Percentiles rank a stretch among this genome's conserved stretches.
These are phyloP conservation scores for Zeugodacus cucurbitae DNA, from an alignment of 1,140 invertebrate genomes.

Conservation along the genomic window DNA sequence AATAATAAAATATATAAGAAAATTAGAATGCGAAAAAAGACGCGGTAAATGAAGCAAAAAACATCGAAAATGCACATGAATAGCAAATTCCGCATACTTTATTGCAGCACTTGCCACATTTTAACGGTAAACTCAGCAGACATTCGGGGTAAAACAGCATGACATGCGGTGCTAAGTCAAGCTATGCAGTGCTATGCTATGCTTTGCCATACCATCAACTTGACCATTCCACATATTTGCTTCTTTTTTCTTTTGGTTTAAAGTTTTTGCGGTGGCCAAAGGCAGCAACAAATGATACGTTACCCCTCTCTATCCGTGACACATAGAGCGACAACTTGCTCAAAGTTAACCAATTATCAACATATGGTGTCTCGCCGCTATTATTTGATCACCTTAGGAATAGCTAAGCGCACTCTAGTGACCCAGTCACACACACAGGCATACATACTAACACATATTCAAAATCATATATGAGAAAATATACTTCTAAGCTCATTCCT, in stretches of 20 bases:
- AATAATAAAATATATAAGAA: too few species aligned
- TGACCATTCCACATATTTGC: too few species aligned
- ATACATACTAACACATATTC: too few species aligned
- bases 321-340: neutral
- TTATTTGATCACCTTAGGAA: neutral
- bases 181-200: neutral
- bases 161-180: neutral
- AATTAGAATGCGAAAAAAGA: neutral
- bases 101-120: neutral
- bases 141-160: neutral
- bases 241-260: too few species aligned
- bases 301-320: neutral
- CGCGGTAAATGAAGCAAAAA: neutral
- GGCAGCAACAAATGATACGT: neutral
- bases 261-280: neutral
- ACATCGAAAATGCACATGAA: neutral
- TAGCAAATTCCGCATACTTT: constrained; percentile 10
- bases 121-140: neutral
- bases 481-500: too few species aligned
- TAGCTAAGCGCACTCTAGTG: neutral
- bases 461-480: too few species aligned
- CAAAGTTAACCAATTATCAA: neutral
- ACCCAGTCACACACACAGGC: neutral
- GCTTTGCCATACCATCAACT: neutral
- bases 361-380: neutral